Evolutionary conservation across 2,113 vertebrate species (phyloP).

Genomic region (Gallinago undulata): DNA sequence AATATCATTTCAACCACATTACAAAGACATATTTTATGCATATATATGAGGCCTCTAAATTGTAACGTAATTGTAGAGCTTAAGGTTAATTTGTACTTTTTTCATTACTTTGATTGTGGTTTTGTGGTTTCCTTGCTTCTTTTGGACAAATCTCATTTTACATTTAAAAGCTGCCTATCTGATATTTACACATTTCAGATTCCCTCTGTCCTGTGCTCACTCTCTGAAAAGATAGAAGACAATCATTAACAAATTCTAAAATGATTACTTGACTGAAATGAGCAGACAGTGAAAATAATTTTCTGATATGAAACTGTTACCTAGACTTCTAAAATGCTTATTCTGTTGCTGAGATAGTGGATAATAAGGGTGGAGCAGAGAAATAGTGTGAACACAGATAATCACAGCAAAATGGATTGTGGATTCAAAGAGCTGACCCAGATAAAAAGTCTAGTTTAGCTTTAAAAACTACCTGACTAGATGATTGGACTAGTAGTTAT

Average conservation of each 20-base stretch:
- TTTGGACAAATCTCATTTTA: slow-evolving; percentile 28
- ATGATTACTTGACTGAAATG: slow-evolving; percentile 46
- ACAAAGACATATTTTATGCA: slow-evolving; percentile 22
- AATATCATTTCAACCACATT: slow-evolving; percentile 18
- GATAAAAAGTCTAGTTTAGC: neutral
- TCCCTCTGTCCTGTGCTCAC: neutral
- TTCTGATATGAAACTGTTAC: slow-evolving; percentile 12
- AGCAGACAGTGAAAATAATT: slow-evolving; percentile 52
- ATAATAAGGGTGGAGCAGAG: slow-evolving; percentile 10
- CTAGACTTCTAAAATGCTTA: slow-evolving; percentile 39
- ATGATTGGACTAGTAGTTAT: neutral
- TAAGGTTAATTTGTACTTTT: slow-evolving; percentile 55
- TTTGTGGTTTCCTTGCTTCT: slow-evolving; percentile 54
- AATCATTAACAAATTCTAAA: slow-evolving; percentile 54
- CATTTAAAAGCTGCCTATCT: neutral
- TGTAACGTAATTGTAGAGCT: slow-evolving; percentile 54
- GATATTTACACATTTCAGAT: neutral
- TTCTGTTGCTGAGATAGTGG: neutral
- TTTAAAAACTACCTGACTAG: neutral
- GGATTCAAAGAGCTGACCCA: slow-evolving; percentile 12
- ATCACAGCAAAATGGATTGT: neutral
- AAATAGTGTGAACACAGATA: neutral
- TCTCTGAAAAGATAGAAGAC: slow-evolving; percentile 15
- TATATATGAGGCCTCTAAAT: slow-evolving; percentile 11
- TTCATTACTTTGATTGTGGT: slow-evolving; percentile 39